A percentile compares a stretch with the other conserved stretches of the same genome.
These are phyloP conservation scores for Erinaceus europaeus DNA, from an alignment of 2,113 vertebrate species.

Conservation along the genomic window DNA sequence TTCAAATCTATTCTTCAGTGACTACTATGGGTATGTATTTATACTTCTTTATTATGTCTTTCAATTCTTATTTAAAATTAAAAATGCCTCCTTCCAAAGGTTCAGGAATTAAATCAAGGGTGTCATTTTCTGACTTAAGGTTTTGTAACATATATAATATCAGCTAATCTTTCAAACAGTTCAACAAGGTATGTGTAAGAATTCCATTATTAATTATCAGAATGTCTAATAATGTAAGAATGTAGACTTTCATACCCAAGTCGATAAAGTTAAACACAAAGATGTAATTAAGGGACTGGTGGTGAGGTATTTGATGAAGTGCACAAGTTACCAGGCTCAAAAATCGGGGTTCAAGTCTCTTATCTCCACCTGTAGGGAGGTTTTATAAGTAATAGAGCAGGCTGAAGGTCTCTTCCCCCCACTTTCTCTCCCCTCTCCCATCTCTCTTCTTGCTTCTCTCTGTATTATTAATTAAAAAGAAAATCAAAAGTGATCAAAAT, in stretches of 20 bases:
- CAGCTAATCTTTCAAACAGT: background rate
- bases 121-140: background rate
- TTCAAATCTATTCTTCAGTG: background rate
- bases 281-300: background rate
- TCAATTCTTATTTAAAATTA: background rate
- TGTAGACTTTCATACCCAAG: background rate
- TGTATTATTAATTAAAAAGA: too few relatives aligned
- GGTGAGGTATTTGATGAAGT: too few relatives aligned
- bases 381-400: too few relatives aligned
- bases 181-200: background rate
- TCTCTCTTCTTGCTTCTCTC: too few relatives aligned
- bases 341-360: too few relatives aligned
- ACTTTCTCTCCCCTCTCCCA: too few relatives aligned
- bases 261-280: background rate
- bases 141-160: background rate
- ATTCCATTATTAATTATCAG: background rate
- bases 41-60: background rate
- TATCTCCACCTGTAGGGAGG: too few relatives aligned
- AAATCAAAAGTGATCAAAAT: too few relatives aligned
- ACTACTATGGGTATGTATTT: background rate
- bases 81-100: background rate
- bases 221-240: background rate
- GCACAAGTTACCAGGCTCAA: too few relatives aligned
- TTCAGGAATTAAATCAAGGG: background rate
- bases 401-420: too few relatives aligned